Base-by-base conservation (phyloP, 2,113 vertebrate genomes). In the Suricata suricatta region DNA sequence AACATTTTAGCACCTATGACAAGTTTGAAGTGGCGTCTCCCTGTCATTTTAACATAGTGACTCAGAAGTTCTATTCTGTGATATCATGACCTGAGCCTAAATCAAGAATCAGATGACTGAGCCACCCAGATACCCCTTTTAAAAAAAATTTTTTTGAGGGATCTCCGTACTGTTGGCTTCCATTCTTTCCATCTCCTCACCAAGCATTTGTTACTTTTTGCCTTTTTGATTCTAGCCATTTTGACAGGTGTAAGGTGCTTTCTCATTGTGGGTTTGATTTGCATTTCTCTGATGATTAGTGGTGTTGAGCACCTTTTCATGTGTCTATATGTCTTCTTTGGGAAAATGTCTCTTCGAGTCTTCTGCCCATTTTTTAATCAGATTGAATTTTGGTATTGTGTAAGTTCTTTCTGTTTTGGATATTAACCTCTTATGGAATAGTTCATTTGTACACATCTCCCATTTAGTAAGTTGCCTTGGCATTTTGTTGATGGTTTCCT, bases 1-100 rank as follows among this genome's bases (percentile, higher is more conserved):
- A 87, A 87, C 41, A 27, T 83, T 91, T 90, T 96, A 98, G 47
- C 12, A 76, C 35, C 47, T 95, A 9, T 38, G 72, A 60, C 47
- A 57, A 71, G 52, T 93, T 38, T 85, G 52, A 96, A 96, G 54
- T 90, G 13, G 25, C 83, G 54, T 93, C 88, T 91, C 52, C 31
- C 47, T 77, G 16, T 31, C 74, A 27, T 47, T 47, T 47, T 47
- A 77, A 31, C 27, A 41, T 29, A 31, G 8, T 77, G 41, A 47
- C 27, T 77, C 41, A 47, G 74, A 27, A 77, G 8, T 47, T 77
- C 41, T 47, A 27, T 17, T 10, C 41, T 60, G 54, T 57, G 21
- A 60, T 21, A 23, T 23, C 57, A 23, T 60, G 57, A 60, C 21
- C 21, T 60, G 57, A 25, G 57, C 57, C 57, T 60, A 60, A 60